Base-by-base conservation (phyloP, 2,797 vertebrate species). In the Hydrocynus forskahlii region DNA sequence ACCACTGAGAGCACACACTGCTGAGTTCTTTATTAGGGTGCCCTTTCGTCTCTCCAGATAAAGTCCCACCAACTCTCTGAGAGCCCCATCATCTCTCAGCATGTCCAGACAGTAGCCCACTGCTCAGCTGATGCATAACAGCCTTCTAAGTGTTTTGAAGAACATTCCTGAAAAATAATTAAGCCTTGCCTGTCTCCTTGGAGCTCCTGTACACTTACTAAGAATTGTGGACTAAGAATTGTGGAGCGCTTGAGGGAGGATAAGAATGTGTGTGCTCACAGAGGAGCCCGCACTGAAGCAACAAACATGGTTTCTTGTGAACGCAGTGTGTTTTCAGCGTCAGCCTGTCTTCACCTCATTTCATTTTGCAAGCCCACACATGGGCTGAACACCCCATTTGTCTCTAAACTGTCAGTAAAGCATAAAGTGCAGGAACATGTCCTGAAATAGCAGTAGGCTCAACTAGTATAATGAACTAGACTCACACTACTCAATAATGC, bases 111-210 rank as follows among this genome's bases (percentile, higher is more conserved):
- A 89, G 90, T 90, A 90, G 86, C 86, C 87, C 89, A 86, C 79
- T 81, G 57, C 87, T 89, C 81, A 81, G 81, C 76, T 89, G 87
- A 89, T 88, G 83, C 83, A 90, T 87, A 87, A 86, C 81, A 89
- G 91, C 91, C 90, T 86, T 85, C 87, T 90, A 84, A 90, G 88
- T 83, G 89, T 88, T 85, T 84, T 74, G 88, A 75, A 88, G 84
- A 89, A 86, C 91, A 92, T 93, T 93, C 90, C 90, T 92, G 86
- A 78, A 91, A 93, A 93, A 93, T 91, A 89, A 93, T 93, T 92
- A 92, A 88, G 89, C 85, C 76, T 80, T 35, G 74, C 83, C 63
- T 81, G 67, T 73, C 89, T 57, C 7, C 83, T 81, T 67, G 81
- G 81, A 83, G 77, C 87, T 82, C 54, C 86, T 57, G 79, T 59